A percentile compares a stretch with the other conserved stretches of the same genome.
These are phyloP conservation scores for Semibalanus balanoides DNA, from an alignment of 1,140 invertebrate species.

Conservation along the genomic window DNA sequence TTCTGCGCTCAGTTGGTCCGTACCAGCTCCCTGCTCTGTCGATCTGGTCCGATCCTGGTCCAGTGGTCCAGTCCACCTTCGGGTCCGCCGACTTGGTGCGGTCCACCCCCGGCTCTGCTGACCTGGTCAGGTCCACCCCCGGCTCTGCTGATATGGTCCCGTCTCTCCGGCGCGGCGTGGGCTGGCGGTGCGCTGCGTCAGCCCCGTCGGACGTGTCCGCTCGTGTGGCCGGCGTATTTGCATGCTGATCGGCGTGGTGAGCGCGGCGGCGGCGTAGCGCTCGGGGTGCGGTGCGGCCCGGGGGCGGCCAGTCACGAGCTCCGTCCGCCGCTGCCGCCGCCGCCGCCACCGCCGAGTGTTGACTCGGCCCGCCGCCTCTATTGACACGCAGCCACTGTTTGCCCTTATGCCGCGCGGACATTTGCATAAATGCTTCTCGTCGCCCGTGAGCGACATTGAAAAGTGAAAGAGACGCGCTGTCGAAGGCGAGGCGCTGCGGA, in stretches of 20 bases:
- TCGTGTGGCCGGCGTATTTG: neutral
- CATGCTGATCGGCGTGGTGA: neutral
- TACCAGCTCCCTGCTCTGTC: too few relatives aligned
- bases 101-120: too few relatives aligned
- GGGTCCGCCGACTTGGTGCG: too few relatives aligned
- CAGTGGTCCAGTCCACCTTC: too few relatives aligned
- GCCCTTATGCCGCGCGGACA: neutral
- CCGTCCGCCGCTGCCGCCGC: too few relatives aligned
- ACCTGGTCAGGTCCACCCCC: too few relatives aligned
- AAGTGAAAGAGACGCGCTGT: neutral
- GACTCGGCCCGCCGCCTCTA: neutral
- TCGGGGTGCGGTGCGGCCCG: too few relatives aligned
- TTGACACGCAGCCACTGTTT: neutral
- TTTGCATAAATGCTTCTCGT: neutral
- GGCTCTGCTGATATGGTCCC: too few relatives aligned
- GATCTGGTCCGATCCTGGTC: too few relatives aligned
- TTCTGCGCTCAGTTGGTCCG: too few relatives aligned
- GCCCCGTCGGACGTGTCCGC: neutral
- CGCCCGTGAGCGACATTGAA: neutral
- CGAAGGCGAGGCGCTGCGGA: neutral
- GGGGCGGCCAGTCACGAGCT: too few relatives aligned
- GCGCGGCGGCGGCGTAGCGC: too few relatives aligned
- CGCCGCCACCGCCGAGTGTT: conserved; percentile 1
- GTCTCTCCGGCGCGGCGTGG: neutral
- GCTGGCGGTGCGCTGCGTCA: neutral